Evolutionary conservation across 2,797 vertebrate genomes (phyloP).

Genomic region (Potorous gilbertii): DNA sequence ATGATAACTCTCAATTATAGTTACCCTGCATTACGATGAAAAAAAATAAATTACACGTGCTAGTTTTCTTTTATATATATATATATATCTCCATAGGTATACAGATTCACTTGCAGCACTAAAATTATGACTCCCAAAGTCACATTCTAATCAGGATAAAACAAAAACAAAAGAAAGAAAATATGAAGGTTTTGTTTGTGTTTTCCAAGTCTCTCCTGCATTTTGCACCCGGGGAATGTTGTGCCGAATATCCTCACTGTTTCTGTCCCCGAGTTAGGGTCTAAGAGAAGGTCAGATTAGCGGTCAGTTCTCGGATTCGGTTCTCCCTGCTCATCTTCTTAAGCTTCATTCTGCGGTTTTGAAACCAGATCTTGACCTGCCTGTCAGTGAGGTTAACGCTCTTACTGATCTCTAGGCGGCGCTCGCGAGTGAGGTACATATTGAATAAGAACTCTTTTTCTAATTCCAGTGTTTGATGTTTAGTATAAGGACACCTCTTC

Average conservation of each 20-base stretch:
- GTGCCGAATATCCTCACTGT: slow-evolving; percentile 80
- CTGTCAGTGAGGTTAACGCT: slow-evolving; percentile 99
- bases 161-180: slow-evolving; percentile 74
- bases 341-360: slow-evolving; percentile 99
- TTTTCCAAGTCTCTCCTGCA: slow-evolving; percentile 85
- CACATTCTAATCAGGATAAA: slow-evolving; percentile 88
- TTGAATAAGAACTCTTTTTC: slow-evolving; percentile 99
- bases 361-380: slow-evolving; percentile 99
- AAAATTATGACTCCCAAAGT: slow-evolving; percentile 87
- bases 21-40: slow-evolving; percentile 90
- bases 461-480: slow-evolving; percentile 99
- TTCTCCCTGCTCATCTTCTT: slow-evolving; percentile 99
- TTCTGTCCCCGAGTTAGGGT: slow-evolving; percentile 80
- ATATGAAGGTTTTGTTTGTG: slow-evolving; percentile 81
- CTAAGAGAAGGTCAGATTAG: slow-evolving; percentile 99
- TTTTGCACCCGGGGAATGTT: slow-evolving; percentile 83
- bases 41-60: slow-evolving; percentile 91
- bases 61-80: slow-evolving; percentile 79
- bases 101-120: slow-evolving; percentile 90
- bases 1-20: slow-evolving; percentile 87
- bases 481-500: slow-evolving; percentile 99
- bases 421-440: slow-evolving; percentile 99
- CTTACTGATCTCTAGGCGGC: slow-evolving; percentile 99
- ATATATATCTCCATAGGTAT: slow-evolving; percentile 86
- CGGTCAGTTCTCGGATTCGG: slow-evolving; percentile 99